Base-by-base conservation (phyloP, 2,888 invertebrate genomes). In the Ephialtes manifestator region DNA sequence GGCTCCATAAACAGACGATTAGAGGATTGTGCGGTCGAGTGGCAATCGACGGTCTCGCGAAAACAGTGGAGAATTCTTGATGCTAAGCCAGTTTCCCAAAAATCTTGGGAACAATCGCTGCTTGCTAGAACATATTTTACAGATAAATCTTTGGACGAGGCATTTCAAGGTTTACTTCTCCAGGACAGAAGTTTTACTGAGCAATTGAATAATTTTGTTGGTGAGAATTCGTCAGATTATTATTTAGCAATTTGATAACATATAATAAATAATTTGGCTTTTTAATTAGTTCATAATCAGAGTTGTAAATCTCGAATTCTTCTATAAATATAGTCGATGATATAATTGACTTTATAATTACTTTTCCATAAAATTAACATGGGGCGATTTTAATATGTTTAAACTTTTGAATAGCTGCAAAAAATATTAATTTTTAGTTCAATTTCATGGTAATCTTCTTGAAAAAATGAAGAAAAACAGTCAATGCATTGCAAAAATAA, bases 1-100 rank as follows among this genome's bases (percentile, higher is more conserved):
- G 88, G 87, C 20, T 89, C 87, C 4, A 87, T 91, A 20, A 91
- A 89, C 51, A 78, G 86, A 65, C 88, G 87, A 81, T 83, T 93
- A 60, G 91, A 93, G 79, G 92, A 93, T 76, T 90, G 92, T 43
- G 90, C 92, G 4, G 88, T 92, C 28, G 91, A 91, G 75, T 91
- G 90, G 88, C 90, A 92, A 84, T 89, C 91, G 0, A 78, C 87
- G 53, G 81, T 93, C 39, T 93, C 93, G 5, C 88, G 89, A 28
- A 88, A 88, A 71, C 93, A 93, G 76, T 93, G 92, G 93, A 89
- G 89, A 86, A 88, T 90, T 28, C 78, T 91, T 28, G 89, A 90
- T 55, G 84, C 85, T 0, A 88, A 89, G 70, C 67, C 87, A 8
- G 72, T 46, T 11, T 46, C 84, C 11, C 70, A 80, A 24, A 85